These are phyloP conservation scores for Leucoraja erinaceus DNA, from an alignment of 2,113 vertebrate species.

Conservation along the genomic window DNA sequence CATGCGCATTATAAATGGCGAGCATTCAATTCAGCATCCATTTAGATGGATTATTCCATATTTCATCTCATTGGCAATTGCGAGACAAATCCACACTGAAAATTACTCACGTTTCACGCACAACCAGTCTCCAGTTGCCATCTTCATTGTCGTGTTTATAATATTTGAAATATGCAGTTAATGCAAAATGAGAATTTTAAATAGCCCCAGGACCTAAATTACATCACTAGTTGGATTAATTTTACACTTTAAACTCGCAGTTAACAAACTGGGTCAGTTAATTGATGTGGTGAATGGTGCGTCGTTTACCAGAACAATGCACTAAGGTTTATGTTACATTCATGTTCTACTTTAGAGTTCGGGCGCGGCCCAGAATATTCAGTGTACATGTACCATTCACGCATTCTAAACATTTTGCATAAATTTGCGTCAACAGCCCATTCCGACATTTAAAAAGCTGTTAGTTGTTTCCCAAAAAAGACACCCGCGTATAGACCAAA, in stretches of 20 bases:
- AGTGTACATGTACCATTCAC: too few species aligned
- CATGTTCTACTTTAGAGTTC: neutral
- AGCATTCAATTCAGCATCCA: neutral
- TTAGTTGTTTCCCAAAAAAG: neutral
- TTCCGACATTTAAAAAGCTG: neutral
- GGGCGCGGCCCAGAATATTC: too few species aligned
- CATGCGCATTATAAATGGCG: neutral
- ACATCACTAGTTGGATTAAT: neutral
- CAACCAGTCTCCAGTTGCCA: neutral
- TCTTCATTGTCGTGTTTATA: neutral
- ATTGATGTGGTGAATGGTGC: neutral
- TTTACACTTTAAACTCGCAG: neutral
- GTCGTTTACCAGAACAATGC: neutral
- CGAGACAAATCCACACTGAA: neutral
- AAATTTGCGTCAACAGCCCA: neutral
- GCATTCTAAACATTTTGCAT: neutral
- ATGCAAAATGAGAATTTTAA: neutral
- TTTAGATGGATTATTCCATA: slow-evolving; percentile 13
- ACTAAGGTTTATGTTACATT: neutral
- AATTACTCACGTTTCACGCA: neutral
- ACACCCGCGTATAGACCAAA: neutral
- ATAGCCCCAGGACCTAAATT: neutral
- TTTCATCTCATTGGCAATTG: too few species aligned
- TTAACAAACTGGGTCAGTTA: neutral
- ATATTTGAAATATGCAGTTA: neutral